A percentile compares a stretch with the other conserved stretches of the same genome.
Conservation (phyloP, 2,888 invertebrate species). For the Zaprionus bogoriensis region DNA sequence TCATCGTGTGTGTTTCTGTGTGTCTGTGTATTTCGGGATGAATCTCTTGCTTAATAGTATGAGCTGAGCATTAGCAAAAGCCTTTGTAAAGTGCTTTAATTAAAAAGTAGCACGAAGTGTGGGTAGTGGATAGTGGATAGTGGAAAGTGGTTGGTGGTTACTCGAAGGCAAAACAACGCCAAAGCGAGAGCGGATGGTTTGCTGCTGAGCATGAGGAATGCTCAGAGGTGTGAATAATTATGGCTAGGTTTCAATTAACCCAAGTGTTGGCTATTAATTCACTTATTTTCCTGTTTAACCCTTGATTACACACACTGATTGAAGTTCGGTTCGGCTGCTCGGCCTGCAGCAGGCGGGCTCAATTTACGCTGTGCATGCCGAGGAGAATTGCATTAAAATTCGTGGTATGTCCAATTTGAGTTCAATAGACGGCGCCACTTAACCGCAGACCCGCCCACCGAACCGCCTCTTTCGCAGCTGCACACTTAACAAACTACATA, state of each 20-base stretch:
- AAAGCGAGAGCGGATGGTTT: background rate
- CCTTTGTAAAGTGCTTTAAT: constrained; percentile 36
- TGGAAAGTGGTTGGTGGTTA: too few relatives aligned
- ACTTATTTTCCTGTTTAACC: constrained; percentile 32
- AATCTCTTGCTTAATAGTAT: background rate
- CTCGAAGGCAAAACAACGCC: too few relatives aligned
- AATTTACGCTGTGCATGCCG: constrained; percentile 39
- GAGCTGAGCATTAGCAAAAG: constrained; percentile 28
- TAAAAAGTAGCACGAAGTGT: constrained; percentile 14
- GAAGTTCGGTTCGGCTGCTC: constrained; percentile 7
- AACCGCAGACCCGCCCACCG: constrained; percentile 18
- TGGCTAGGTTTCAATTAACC: constrained; percentile 25
- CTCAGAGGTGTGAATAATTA: constrained; percentile 18
- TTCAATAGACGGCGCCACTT: constrained; percentile 35
- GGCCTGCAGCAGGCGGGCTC: background rate
- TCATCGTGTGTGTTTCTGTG: background rate
- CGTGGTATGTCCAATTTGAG: constrained; percentile 57
- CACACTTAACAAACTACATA: constrained; percentile 17
- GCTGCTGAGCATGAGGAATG: background rate
- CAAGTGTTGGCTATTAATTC: constrained; percentile 20
- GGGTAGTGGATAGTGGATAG: too few relatives aligned
- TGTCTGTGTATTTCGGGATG: background rate
- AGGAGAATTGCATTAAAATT: constrained; percentile 55
- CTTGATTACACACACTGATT: constrained; percentile 40
- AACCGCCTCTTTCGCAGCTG: background rate